Conservation (phyloP, 2,113 vertebrate species). For the Ceyx cyanopectus region DNA sequence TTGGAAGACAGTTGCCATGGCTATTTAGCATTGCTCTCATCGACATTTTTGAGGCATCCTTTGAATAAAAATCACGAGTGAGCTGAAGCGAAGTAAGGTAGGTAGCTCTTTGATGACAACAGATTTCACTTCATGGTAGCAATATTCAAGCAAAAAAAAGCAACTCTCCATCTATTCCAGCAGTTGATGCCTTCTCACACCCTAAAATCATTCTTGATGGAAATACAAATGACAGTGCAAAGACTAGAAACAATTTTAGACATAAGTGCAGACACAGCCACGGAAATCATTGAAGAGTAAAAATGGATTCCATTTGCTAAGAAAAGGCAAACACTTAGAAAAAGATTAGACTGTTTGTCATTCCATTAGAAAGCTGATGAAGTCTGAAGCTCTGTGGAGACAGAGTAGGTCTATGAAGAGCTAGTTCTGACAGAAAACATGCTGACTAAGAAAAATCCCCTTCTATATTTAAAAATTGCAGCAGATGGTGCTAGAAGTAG, state of each 20-base stretch:
- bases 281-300: conserved; percentile 50
- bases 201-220: conserved; percentile 1
- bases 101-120: background rate
- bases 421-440: conserved; percentile 56
- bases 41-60: background rate
- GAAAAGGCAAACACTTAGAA: conserved; percentile 8
- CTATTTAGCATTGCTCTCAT: background rate
- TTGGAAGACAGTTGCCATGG: background rate
- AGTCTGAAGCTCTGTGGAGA: background rate
- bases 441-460: conserved; percentile 67
- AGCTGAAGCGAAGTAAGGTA: background rate
- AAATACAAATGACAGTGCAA: background rate
- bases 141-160: background rate
- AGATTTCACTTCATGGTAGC: background rate
- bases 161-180: background rate
- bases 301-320: conserved; percentile 40
- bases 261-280: conserved; percentile 4
- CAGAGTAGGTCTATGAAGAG: conserved; percentile 15
- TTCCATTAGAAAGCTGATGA: conserved; percentile 36
- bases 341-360: background rate
- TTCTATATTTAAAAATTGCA: conserved; percentile 65
- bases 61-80: background rate
- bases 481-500: conserved; percentile 63
- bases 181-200: background rate
- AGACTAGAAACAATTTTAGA: conserved; percentile 16